Percentiles rank a stretch among this genome's conserved stretches.
Conservation (phyloP, 2,888 invertebrate species). For the Polydrusus pterygomalis region DNA sequence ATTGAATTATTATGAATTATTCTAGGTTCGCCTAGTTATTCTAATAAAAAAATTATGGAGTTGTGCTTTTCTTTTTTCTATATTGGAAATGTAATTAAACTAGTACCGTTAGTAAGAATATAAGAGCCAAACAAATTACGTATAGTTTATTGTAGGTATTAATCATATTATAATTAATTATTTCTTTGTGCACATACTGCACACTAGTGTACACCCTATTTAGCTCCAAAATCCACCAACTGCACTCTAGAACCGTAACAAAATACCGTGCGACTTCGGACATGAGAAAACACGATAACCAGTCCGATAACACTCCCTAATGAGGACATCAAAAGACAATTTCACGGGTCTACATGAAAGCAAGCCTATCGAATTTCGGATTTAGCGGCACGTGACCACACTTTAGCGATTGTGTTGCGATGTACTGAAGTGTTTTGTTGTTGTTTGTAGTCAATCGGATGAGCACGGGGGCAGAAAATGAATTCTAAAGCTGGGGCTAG, state of each 20-base stretch:
- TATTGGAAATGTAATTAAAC: too few relatives aligned
- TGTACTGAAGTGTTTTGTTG: constrained; percentile 46
- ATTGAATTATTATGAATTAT: too few relatives aligned
- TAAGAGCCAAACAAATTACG: too few relatives aligned
- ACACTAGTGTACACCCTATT: too few relatives aligned
- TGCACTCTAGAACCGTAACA: constrained; percentile 13
- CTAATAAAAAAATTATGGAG: too few relatives aligned
- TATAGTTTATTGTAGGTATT: too few relatives aligned
- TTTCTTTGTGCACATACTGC: too few relatives aligned
- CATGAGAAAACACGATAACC: constrained; percentile 28
- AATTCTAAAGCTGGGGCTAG: constrained; percentile 22
- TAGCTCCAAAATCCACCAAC: neutral
- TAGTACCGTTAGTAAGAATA: too few relatives aligned
- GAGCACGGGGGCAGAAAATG: constrained; percentile 30
- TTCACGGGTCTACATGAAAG: constrained; percentile 45
- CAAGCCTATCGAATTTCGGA: constrained; percentile 55
- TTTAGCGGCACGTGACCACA: constrained; percentile 54
- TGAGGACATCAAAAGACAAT: constrained; percentile 54
- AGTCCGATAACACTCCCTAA: constrained; percentile 35
- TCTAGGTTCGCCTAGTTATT: too few relatives aligned
- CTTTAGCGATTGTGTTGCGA: constrained; percentile 38
- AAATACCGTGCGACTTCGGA: constrained; percentile 41
- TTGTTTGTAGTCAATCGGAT: constrained; percentile 51
- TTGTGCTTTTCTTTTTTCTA: too few relatives aligned
- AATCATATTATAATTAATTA: too few relatives aligned